These are phyloP conservation scores for Odontothrips loti DNA, from an alignment of 2,888 invertebrate species.

Conservation along the genomic window DNA sequence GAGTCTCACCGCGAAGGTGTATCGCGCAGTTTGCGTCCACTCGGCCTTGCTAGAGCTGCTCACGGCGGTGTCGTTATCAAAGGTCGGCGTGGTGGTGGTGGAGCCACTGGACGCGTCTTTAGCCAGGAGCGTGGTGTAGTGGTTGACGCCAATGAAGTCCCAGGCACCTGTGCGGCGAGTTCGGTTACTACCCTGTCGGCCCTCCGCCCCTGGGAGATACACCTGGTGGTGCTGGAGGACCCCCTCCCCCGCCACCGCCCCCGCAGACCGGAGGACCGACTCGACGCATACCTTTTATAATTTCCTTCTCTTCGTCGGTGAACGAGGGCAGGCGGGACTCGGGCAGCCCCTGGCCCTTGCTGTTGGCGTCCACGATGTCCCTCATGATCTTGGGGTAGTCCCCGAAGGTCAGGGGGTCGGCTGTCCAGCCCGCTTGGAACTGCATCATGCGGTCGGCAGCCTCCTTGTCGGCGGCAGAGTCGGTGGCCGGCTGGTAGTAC, in stretches of 20 bases:
- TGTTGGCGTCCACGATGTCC: slow-evolving; percentile 34
- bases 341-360: slow-evolving; percentile 33
- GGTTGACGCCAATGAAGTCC: slow-evolving; percentile 53
- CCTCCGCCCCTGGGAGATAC: not conserved
- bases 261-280: not conserved
- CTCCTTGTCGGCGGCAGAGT: slow-evolving; percentile 26
- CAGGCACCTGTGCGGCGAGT: slow-evolving; percentile 46
- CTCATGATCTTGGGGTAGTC: slow-evolving; percentile 38
- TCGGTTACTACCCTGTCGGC: not conserved
- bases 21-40: not conserved
- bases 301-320: not conserved
- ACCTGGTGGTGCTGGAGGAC: too few relatives aligned
- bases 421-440: slow-evolving; percentile 34
- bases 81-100: slow-evolving; percentile 50
- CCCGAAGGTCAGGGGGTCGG: slow-evolving; percentile 37
- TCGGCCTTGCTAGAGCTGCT: not conserved
- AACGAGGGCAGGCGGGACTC: slow-evolving; percentile 37
- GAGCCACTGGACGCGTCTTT: slow-evolving; percentile 47
- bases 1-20: not conserved
- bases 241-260: too few relatives aligned
- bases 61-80: slow-evolving; percentile 44
- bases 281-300: not conserved
- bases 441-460: slow-evolving; percentile 15
- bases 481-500: not conserved
- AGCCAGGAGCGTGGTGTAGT: slow-evolving; percentile 52